Percentiles rank a stretch among this genome's conserved stretches.
phyloP scores from a whole-genome alignment of 2,888 invertebrate species.

The Clistopyga incitator region DNA sequence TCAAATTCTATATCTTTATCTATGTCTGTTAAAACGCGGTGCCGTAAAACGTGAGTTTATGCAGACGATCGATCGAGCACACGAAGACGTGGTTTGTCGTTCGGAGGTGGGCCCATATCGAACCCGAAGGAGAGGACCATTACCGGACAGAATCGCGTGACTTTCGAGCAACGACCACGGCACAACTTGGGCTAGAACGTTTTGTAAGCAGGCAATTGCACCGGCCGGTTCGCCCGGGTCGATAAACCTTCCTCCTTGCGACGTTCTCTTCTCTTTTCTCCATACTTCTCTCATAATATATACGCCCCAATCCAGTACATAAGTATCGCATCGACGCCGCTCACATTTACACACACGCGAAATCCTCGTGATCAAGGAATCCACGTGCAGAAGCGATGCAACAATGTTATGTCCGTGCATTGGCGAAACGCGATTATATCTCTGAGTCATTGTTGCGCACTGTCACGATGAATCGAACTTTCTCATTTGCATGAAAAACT shows the following conservation, averaged over 20 bases:
- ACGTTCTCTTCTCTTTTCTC: conserved; percentile 37
- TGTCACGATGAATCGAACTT: conserved; percentile 1
- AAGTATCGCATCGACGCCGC: neutral
- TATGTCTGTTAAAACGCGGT: conserved; percentile 24
- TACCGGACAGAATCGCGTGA: conserved; percentile 68
- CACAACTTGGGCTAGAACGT: conserved; percentile 62
- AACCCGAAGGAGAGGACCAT: conserved; percentile 58
- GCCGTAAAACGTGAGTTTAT: conserved; percentile 21
- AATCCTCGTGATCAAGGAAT: neutral
- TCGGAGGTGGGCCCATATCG: conserved; percentile 36
- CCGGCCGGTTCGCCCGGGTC: conserved; percentile 59
- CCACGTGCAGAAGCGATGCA: neutral
- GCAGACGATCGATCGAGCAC: conserved; percentile 17
- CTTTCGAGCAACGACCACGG: conserved; percentile 63
- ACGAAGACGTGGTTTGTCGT: neutral
- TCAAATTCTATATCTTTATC: conserved; percentile 5
- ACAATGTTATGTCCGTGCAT: neutral
- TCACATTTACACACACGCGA: neutral
- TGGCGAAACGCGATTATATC: neutral
- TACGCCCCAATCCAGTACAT: neutral
- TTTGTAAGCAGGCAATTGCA: conserved; percentile 69
- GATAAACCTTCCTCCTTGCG: conserved; percentile 66
- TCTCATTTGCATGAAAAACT: conserved; percentile 31
- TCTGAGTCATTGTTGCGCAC: conserved; percentile 22
- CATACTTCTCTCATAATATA: conserved; percentile 7